Percentiles rank a stretch among this genome's conserved stretches.
Evolutionary conservation across 2,113 vertebrate genomes (phyloP).

Genomic region (Oncorhynchus tshawytscha): DNA sequence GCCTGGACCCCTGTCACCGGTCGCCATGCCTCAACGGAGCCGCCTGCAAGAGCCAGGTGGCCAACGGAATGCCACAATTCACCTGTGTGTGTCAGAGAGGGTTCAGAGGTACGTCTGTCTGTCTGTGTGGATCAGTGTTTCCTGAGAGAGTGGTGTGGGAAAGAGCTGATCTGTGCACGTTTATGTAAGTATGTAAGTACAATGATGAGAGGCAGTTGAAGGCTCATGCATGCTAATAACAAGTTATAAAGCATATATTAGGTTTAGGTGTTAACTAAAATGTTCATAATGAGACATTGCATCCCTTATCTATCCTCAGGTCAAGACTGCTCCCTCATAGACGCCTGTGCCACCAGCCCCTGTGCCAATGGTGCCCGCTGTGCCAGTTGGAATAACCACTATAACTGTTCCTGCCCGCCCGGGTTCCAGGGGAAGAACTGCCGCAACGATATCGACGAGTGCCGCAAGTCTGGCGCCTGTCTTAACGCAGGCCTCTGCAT

Average conservation of each 20-base stretch:
- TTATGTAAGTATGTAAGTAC: too few species aligned
- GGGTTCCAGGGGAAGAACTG: slow-evolving; percentile 89
- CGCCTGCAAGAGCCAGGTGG: slow-evolving; percentile 82
- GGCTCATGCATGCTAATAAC: too few species aligned
- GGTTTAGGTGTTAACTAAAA: too few species aligned
- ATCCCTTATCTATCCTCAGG: slow-evolving; percentile 63
- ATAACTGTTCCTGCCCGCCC: slow-evolving; percentile 84
- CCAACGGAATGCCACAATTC: slow-evolving; percentile 75
- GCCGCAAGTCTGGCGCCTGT: slow-evolving; percentile 74
- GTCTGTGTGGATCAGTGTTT: neutral
- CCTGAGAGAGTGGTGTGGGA: neutral
- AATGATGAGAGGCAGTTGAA: too few species aligned
- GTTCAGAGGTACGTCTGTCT: slow-evolving; percentile 78
- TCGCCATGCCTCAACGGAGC: slow-evolving; percentile 84
- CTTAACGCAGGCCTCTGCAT: slow-evolving; percentile 82
- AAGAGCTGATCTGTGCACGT: neutral
- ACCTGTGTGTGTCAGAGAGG: slow-evolving; percentile 87
- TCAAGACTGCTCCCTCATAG: slow-evolving; percentile 85
- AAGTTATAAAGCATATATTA: neutral
- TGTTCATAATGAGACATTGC: slow-evolving; percentile 2
- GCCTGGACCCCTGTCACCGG: slow-evolving; percentile 84
- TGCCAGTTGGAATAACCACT: slow-evolving; percentile 82
- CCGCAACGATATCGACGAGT: slow-evolving; percentile 85
- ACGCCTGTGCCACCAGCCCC: slow-evolving; percentile 85
- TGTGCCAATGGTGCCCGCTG: slow-evolving; percentile 88